Conservation (phyloP, 2,888 invertebrate species). For the Eremobia ochroleuca region DNA sequence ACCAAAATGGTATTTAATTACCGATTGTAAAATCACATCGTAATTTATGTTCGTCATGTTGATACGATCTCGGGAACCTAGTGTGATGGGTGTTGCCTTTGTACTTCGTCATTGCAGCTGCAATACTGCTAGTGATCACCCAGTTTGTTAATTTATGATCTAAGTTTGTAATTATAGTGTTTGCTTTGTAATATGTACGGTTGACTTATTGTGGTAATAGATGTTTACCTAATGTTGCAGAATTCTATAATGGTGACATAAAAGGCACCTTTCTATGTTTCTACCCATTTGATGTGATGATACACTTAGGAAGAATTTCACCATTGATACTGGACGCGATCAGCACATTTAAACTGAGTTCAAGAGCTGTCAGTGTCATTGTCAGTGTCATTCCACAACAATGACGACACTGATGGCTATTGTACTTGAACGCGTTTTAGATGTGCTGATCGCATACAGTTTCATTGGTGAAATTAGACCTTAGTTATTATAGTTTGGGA, state of each 20-base stretch:
- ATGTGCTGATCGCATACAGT: not conserved
- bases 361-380: not conserved
- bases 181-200: conserved; percentile 22
- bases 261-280: not conserved
- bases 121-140: conserved; percentile 48
- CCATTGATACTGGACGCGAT: not conserved
- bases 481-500: not conserved
- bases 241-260: not conserved
- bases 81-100: conserved; percentile 60
- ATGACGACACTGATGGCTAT: not conserved
- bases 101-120: conserved; percentile 58
- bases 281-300: not conserved
- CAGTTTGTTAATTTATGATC: conserved; percentile 55
- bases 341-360: not conserved
- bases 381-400: not conserved
- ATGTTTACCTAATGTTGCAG: conserved; percentile 38
- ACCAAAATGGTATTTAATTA: conserved; percentile 61
- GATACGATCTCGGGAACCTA: conserved; percentile 59
- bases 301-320: not conserved
- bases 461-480: not conserved
- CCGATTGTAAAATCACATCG: conserved; percentile 54
- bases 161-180: conserved; percentile 59
- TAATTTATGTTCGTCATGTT: conserved; percentile 61
- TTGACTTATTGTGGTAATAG: conserved; percentile 29
- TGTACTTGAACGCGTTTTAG: not conserved